Percentiles rank a stretch among this genome's conserved stretches.
phyloP scores from a whole-genome alignment of 2,113 vertebrate genomes.

The Planiliza haematocheilus region DNA sequence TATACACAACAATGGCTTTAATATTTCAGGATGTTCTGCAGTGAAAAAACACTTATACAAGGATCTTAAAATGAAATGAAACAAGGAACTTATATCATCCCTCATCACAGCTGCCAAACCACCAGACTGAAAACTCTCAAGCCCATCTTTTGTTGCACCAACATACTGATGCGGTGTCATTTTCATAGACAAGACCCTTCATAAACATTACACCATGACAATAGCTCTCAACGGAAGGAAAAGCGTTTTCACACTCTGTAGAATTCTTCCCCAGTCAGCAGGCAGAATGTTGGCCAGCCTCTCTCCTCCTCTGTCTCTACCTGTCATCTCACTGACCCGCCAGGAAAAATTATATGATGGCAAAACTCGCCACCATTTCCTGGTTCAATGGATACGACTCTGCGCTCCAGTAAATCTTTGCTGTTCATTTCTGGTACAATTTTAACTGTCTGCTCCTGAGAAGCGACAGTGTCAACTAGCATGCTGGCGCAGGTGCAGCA shows the following conservation, averaged over 20 bases:
- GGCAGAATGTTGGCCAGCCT: slow-evolving; percentile 49
- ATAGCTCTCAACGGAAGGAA: slow-evolving; percentile 47
- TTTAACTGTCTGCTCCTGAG: slow-evolving; percentile 51
- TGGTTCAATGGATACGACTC: slow-evolving; percentile 71
- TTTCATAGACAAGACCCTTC: slow-evolving; percentile 35
- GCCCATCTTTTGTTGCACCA: slow-evolving; percentile 18
- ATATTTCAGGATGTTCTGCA: slow-evolving; percentile 12
- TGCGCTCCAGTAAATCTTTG: slow-evolving; percentile 63
- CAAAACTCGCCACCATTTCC: slow-evolving; percentile 74
- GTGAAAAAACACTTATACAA: slow-evolving; percentile 8
- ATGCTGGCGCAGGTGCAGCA: slow-evolving; percentile 47
- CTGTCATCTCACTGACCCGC: slow-evolving; percentile 73
- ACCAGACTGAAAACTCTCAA: slow-evolving; percentile 35
- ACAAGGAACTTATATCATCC: not conserved
- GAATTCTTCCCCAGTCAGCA: slow-evolving; percentile 65
- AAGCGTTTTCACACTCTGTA: slow-evolving; percentile 72
- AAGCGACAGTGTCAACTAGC: slow-evolving; percentile 58
- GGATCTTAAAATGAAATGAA: slow-evolving; percentile 20
- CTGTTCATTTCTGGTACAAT: slow-evolving; percentile 62
- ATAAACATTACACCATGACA: slow-evolving; percentile 52
- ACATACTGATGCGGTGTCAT: slow-evolving; percentile 23
- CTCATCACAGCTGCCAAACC: slow-evolving; percentile 17
- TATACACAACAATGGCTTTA: not conserved
- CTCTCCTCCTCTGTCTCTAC: slow-evolving; percentile 59
- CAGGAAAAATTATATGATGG: slow-evolving; percentile 75